phyloP scores from a whole-genome alignment of 2,888 invertebrate species.

The Fissipunctia ypsillon region DNA sequence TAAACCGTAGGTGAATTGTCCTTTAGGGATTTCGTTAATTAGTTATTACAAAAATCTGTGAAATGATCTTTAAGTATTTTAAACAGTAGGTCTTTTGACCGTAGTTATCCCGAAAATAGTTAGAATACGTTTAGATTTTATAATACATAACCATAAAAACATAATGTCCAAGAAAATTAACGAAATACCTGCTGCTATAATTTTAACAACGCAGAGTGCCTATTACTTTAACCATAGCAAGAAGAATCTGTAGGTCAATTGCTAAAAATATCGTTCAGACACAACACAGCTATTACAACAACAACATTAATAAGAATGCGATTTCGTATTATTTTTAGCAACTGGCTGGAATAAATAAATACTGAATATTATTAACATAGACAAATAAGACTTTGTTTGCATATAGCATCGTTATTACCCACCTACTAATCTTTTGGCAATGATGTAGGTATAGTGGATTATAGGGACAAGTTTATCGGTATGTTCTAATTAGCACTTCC shows the following conservation, averaged over 20 bases:
- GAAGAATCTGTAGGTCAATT: background rate
- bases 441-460: background rate
- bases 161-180: background rate
- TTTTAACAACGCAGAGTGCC: background rate
- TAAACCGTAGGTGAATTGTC: too few relatives aligned
- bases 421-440: constrained; percentile 5
- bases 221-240: constrained; percentile 20
- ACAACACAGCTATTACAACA: background rate
- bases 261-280: constrained; percentile 11
- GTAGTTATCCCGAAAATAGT: too few relatives aligned
- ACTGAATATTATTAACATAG: background rate
- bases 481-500: too few relatives aligned
- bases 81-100: too few relatives aligned
- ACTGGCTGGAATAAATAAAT: background rate
- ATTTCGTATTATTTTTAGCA: background rate
- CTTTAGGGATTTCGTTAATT: too few relatives aligned
- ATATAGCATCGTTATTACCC: background rate
- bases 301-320: too few relatives aligned
- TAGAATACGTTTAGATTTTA: too few relatives aligned
- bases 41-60: too few relatives aligned
- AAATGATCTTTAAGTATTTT: too few relatives aligned
- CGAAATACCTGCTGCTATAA: background rate
- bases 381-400: constrained; percentile 5
- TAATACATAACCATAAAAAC: too few relatives aligned
- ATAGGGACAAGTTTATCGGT: too few relatives aligned